Evolutionary conservation across 92 coral and sea anemone genomes (phyloP).

Genomic region (Parazoanthus atlanticus): DNA sequence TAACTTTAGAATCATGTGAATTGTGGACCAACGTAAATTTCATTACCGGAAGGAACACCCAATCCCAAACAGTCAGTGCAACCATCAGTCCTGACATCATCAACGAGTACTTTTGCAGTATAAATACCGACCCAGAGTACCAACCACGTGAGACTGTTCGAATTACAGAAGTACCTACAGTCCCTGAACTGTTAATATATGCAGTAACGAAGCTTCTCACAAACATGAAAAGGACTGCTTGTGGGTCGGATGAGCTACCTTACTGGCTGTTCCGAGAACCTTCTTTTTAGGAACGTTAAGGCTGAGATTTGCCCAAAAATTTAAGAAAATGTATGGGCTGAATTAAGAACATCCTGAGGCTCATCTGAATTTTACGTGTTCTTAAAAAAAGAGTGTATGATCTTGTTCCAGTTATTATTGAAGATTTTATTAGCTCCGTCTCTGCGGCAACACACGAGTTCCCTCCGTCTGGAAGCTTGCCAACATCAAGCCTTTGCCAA

Average conservation of each 20-base stretch:
- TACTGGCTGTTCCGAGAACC: neutral
- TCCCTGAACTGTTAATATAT: conserved; percentile 7
- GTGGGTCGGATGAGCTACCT: too few relatives aligned
- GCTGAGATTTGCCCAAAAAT: too few relatives aligned
- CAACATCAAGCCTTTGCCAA: neutral
- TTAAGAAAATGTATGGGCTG: too few relatives aligned
- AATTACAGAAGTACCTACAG: conserved; percentile 37
- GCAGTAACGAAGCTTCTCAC: neutral
- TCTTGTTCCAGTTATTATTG: neutral
- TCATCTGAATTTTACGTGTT: too few relatives aligned
- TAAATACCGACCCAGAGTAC: conserved; percentile 8
- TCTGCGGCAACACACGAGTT: neutral
- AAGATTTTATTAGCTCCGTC: neutral
- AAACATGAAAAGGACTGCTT: neutral
- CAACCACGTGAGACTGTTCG: neutral
- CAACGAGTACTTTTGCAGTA: conserved; percentile 15
- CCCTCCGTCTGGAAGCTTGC: neutral
- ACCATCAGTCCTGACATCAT: neutral
- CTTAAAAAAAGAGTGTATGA: too few relatives aligned
- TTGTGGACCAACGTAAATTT: too few relatives aligned
- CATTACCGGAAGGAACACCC: too few relatives aligned
- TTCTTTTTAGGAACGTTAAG: too few relatives aligned
- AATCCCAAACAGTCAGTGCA: too few relatives aligned
- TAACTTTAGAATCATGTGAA: too few relatives aligned
- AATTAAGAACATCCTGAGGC: too few relatives aligned